These are phyloP conservation scores for Spinus pinus DNA, from an alignment of 2,797 vertebrate genomes.

Conservation along the genomic window DNA sequence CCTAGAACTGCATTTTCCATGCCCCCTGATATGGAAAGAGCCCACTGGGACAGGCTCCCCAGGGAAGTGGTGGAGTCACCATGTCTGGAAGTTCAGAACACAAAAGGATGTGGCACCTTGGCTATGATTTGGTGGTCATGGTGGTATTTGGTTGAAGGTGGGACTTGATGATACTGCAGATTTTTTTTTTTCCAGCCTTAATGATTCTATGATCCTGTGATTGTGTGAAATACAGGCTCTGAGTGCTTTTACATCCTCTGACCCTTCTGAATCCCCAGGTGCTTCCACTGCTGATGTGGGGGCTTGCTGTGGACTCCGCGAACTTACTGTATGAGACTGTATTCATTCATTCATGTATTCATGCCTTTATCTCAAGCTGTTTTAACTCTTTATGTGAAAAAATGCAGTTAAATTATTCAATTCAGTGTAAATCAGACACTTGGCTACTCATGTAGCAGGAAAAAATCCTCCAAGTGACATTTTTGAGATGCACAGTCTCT, in stretches of 20 bases:
- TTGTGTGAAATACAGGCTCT: background rate
- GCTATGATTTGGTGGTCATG: background rate
- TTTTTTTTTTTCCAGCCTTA: background rate
- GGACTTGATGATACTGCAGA: background rate
- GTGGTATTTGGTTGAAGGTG: background rate
- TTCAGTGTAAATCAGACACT: background rate
- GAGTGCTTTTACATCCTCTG: background rate
- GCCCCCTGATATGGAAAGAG: rapidly evolving
- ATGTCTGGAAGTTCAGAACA: background rate
- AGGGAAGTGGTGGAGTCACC: background rate
- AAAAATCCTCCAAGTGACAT: background rate
- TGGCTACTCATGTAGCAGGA: background rate
- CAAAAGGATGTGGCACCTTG: no score
- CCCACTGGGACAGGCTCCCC: rapidly evolving
- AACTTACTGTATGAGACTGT: background rate
- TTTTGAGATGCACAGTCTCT: background rate
- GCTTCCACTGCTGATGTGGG: background rate
- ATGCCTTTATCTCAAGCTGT: background rate
- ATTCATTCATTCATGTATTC: background rate
- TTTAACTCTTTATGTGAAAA: background rate
- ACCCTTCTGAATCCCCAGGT: background rate
- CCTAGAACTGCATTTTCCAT: background rate
- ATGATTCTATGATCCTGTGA: background rate
- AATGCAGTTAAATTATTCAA: background rate
- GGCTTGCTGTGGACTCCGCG: background rate